Percentiles rank a stretch among this genome's conserved stretches.
phyloP scores from a whole-genome alignment of 2,113 vertebrate genomes.

The Pseudopipra pipra region DNA sequence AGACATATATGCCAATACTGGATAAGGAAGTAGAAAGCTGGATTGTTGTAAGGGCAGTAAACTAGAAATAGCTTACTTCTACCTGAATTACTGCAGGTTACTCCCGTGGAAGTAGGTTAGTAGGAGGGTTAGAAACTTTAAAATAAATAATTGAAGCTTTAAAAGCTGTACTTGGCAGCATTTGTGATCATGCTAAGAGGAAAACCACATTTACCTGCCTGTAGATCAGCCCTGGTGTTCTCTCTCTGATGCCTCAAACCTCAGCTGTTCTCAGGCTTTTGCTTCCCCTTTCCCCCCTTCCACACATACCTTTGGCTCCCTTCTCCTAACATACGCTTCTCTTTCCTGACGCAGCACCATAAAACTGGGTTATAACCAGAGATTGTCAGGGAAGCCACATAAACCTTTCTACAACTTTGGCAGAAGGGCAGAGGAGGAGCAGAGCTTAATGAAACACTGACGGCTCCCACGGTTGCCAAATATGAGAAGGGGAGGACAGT shows the following conservation, averaged over 20 bases:
- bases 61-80: neutral
- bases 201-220: neutral
- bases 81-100: neutral
- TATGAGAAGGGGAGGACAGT: conserved; percentile 4
- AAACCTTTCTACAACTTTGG: conserved; percentile 34
- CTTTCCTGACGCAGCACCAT: conserved; percentile 26
- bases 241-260: neutral
- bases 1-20: neutral
- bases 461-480: conserved; percentile 20
- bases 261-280: neutral
- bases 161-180: conserved; percentile 2
- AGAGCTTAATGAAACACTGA: conserved; percentile 6
- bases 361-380: conserved; percentile 19
- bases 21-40: neutral
- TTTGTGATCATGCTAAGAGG: neutral
- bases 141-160: conserved; percentile 10
- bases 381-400: conserved; percentile 16
- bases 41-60: neutral
- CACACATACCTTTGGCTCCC: neutral
- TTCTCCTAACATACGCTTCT: neutral
- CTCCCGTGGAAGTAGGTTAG: neutral
- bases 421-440: neutral
- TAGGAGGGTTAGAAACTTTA: neutral
- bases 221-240: neutral
- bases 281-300: neutral